Base-by-base conservation (phyloP, 2,888 invertebrate genomes). In the Incurvaria masculella region DNA sequence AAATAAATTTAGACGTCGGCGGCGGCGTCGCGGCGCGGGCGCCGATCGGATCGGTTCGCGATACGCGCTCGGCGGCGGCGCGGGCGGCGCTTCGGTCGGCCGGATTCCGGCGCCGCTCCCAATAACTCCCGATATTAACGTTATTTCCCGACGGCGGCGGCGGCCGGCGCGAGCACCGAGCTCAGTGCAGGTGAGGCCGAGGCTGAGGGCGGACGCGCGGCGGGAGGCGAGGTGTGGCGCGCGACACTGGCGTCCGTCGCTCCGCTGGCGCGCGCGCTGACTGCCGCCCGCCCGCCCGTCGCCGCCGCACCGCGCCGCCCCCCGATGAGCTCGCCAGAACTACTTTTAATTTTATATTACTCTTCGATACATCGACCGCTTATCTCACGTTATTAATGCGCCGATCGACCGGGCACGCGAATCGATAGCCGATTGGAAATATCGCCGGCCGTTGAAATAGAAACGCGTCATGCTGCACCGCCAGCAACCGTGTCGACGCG, bases 301-400 rank as follows among this genome's bases (percentile, higher is more conserved):
- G 2, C 52, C 52, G 10, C 49, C 51, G 10, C 49, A 8, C 11
- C 33, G 50, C 26, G 59, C 6, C 55, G 58, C 47, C 64, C 61
- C 67, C 68, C 48, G 67, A 66, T 0, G 64, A 8, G 33, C 33
- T n/a, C 14, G 33, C 33, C 33, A 8, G 33, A 4, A 8, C 33
- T 14, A 33, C 33, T 33, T 33, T 33, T 33, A 33, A 33, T 33
- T 33, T 14, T 33, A 23, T 33, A 14, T 33, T 14, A 14, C 8
- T 33, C 33, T 33, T n/a, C n/a, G n/a, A n/a, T n/a, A 33, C 33
- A 14, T 33, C 33, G 14, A 33, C 14, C 4, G 14, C 33, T 33
- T 33, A 33, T 11, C 33, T 11, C 8, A 6, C 10, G 10, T 4
- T 33, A 33, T 33, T 33, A 33, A 8, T 33, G 33, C 33, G 14